Base-by-base conservation (phyloP, 64 coral and sea anemone genomes). In the Hydrozoanthus tunicans region DNA sequence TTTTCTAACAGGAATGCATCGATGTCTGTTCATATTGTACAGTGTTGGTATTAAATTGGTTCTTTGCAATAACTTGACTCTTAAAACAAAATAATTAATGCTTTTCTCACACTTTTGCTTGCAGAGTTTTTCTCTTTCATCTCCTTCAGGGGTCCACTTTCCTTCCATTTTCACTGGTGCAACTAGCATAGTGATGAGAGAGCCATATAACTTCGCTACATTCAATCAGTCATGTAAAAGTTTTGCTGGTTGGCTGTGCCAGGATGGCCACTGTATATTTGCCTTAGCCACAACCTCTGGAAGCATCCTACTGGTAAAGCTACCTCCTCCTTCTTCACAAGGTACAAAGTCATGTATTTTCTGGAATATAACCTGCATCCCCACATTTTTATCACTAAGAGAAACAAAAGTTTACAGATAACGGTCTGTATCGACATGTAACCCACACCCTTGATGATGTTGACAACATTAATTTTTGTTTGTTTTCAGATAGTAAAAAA, bases 221-320 rank as follows among this genome's bases (percentile, higher is more conserved):
- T 99, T 99, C 67, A 68, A 64, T 59, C 91, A 91, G 13, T 91
- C 73, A 4, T 95, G 96, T 85, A 78, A 74, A 32, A 89, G 70
- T 1, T 95, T 94, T 65, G 81, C 94, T 20, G 94, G 90, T 6
- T 99, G 96, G 96, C 92, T 99, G 9, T 99, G 97, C 51, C 94
- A 99, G 80, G 97, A 99, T 94, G 97, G 97, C 7, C 90, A 99
- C 4, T 92, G 91, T 75, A 75, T 99, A 9, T 99, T 99, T 93
- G 92, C 90, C 11, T 80, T 99, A 62, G 91, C 94, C 0, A 95
- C 97, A 59, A 79, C 59, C 52, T 53, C 89, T 52, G 97, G 94
- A 9, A 93, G 90, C 5, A 95, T 95, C 60, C 69, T 99, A 66
- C 63, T 99, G 70, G 86, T 99, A 14, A 99, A 93, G 78, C 65